Evolutionary conservation across 2,888 invertebrate species (phyloP).

Genomic region (Nymphalis c-album): DNA sequence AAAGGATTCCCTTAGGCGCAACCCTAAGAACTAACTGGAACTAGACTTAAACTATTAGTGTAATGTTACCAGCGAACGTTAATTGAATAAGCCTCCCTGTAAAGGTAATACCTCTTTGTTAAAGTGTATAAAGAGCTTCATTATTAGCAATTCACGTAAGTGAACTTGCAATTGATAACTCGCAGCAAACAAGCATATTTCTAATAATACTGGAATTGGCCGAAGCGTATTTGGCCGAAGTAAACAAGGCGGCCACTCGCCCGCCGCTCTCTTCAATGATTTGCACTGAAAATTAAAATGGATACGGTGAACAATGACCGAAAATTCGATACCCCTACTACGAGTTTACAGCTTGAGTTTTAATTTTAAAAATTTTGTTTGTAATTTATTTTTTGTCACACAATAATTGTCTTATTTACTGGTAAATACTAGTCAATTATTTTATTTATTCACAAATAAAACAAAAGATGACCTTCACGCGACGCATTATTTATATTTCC

Average conservation of each 20-base stretch:
- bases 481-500: too few species aligned
- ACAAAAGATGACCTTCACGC: too few species aligned
- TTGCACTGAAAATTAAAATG: conserved; percentile 56
- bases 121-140: conserved; percentile 36
- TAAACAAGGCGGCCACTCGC: conserved; percentile 47
- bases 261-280: conserved; percentile 55
- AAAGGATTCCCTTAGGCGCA: conserved; percentile 21
- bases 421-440: too few species aligned
- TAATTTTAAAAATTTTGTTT: neutral
- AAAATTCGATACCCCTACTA: conserved; percentile 40
- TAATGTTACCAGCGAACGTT: conserved; percentile 21
- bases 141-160: conserved; percentile 48
- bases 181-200: conserved; percentile 62
- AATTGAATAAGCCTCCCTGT: conserved; percentile 27
- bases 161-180: conserved; percentile 39
- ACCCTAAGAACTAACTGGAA: conserved; percentile 21
- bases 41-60: conserved; percentile 22
- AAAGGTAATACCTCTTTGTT: conserved; percentile 21
- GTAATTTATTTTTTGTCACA: too few species aligned
- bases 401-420: too few species aligned
- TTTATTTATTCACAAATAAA: too few species aligned
- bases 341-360: neutral
- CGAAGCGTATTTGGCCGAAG: conserved; percentile 51
- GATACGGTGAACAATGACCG: conserved; percentile 44
- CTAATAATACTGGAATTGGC: conserved; percentile 60